Conservation (phyloP, 2,888 invertebrate species). For the Cerastoderma edule region DNA sequence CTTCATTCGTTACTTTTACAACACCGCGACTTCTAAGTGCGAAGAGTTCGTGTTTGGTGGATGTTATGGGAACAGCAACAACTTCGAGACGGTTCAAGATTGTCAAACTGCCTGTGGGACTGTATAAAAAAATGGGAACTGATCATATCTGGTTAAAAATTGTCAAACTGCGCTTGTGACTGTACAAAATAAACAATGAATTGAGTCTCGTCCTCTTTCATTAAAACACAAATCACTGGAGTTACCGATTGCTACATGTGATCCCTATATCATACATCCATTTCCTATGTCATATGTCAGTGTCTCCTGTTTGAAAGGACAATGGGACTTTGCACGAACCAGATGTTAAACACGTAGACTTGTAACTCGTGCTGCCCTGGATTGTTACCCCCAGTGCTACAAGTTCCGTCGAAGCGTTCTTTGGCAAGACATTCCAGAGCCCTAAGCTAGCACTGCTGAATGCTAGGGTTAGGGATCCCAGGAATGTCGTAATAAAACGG, state of each 20-base stretch:
- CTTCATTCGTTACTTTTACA: not conserved
- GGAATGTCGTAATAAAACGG: too few species aligned
- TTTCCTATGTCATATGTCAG: not conserved
- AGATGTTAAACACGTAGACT: too few species aligned
- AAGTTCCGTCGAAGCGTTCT: too few species aligned
- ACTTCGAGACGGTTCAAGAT: not conserved
- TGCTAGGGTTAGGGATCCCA: too few species aligned
- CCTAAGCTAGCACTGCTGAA: too few species aligned
- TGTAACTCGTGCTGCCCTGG: too few species aligned
- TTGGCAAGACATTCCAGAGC: too few species aligned
- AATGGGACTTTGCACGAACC: too few species aligned
- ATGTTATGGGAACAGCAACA: not conserved
- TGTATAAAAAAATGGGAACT: not conserved
- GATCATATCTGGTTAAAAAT: too few species aligned
- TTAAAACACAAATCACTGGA: not conserved
- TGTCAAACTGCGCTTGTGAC: too few species aligned
- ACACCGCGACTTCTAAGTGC: not conserved
- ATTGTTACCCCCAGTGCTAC: too few species aligned
- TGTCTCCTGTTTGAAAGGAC: too few species aligned
- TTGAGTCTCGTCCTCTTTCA: not conserved
- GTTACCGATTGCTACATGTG: not conserved
- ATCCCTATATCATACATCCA: not conserved
- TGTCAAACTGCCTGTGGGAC: conserved; percentile 1
- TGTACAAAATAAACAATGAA: not conserved
- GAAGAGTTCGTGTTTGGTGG: not conserved